Base-by-base conservation (phyloP, 2,888 invertebrate species). In the Catocala nupta region DNA sequence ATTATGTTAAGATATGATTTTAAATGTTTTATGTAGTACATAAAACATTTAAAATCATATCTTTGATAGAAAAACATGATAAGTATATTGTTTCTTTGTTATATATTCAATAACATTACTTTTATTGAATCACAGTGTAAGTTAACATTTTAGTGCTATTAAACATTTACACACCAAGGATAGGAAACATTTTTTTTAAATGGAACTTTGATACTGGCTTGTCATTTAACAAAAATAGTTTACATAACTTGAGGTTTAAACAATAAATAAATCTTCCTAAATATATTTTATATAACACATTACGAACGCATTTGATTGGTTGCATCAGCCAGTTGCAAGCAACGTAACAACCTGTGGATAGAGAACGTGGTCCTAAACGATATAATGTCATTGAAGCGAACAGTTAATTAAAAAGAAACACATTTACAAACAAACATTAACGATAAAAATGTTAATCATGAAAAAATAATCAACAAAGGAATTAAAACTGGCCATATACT, bases 281-380 rank as follows among this genome's bases (percentile, higher is more conserved):
- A 39, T 13, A 36, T 51, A 43, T 45, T 53, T 55, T 48, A 61
- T 50, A 52, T 55, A 59, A 48, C 10, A 42, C 11, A 47, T 54
- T 54, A 47, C 33, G 52, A 55, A 39, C 8, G 53, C 42, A 66
- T 69, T 48, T 55, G 57, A 53, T 55, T 60, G 50, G 70, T 88
- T 89, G 84, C 89, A 87, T 89, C 89, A 89, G 88, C 81, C 72
- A 55, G 70, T 81, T 73, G 77, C 77, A 68, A 57, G 59, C 51
- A 63, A 61, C 56, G 55, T 63, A 62, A 68, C 59, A 56, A 44
- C 59, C 58, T 42, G 49, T 49, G 51, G 57, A 49, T 50, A 34
- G 58, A 59, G 64, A 68, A 69, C 65, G 65, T 65, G 55, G 58
- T 48, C 50, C 50, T 52, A 42, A 51, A 52, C 59, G 57, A 62